These are phyloP conservation scores for Aplochiton taeniatus DNA, from an alignment of 2,797 vertebrate genomes.

Conservation along the genomic window DNA sequence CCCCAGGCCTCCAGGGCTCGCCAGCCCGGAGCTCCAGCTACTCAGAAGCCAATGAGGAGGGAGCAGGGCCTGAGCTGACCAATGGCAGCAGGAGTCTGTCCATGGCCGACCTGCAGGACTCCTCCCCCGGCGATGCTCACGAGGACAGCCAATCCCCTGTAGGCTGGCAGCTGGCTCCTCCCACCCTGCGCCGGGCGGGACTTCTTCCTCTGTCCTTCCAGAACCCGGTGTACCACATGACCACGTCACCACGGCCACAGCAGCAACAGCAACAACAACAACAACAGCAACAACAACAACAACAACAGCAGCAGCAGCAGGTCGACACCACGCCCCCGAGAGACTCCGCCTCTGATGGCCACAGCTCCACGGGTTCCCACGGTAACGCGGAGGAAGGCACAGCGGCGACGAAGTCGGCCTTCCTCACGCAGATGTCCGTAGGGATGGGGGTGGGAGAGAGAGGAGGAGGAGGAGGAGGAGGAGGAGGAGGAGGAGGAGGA, in stretches of 20 bases:
- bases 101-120: constrained; percentile 91
- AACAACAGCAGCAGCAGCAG: constrained; percentile 66
- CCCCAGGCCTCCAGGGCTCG: constrained; percentile 77
- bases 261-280: constrained; percentile 49
- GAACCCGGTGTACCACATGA: constrained; percentile 94
- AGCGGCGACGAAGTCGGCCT: constrained; percentile 77
- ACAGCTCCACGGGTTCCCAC: constrained; percentile 84
- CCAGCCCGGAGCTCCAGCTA: constrained; percentile 91
- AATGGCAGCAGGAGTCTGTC: constrained; percentile 91
- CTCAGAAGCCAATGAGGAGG: constrained; percentile 91
- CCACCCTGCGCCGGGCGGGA: constrained; percentile 76
- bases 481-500: too few species aligned
- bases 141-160: constrained; percentile 85
- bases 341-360: constrained; percentile 86
- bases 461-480: constrained; percentile 11
- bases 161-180: constrained; percentile 68
- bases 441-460: constrained; percentile 56
- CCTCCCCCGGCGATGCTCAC: constrained; percentile 79
- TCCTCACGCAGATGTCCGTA: constrained; percentile 76
- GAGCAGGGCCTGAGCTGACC: constrained; percentile 76
- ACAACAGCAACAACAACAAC: too few species aligned
- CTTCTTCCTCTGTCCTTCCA: constrained; percentile 93
- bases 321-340: constrained; percentile 61
- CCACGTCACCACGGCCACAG: constrained; percentile 71
- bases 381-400: constrained; percentile 82